These are phyloP conservation scores for Pterostichus madidus DNA, from an alignment of 2,888 invertebrate species.

Conservation along the genomic window DNA sequence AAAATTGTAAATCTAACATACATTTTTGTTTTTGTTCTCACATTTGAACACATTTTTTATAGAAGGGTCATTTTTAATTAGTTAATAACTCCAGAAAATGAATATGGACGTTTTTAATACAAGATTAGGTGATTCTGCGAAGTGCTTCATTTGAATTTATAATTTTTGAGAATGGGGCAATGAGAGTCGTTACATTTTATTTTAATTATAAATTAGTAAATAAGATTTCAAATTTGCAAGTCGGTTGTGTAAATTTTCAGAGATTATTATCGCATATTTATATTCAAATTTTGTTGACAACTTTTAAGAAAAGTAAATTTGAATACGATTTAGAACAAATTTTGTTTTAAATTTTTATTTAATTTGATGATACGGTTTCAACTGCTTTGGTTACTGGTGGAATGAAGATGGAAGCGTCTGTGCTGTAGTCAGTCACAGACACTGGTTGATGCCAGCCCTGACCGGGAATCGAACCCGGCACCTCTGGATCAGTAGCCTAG, in stretches of 20 bases:
- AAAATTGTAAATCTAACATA: neutral
- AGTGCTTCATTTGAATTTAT: slow-evolving; percentile 43
- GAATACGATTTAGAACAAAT: too few species aligned
- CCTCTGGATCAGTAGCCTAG: too few species aligned
- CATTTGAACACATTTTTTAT: neutral
- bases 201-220: slow-evolving; percentile 8
- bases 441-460: too few species aligned
- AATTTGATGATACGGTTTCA: too few species aligned
- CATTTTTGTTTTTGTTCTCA: neutral
- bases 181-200: neutral
- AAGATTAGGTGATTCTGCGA: neutral
- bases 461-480: too few species aligned
- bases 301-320: neutral
- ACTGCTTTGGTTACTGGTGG: too few species aligned
- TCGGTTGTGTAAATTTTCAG: neutral
- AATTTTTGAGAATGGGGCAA: neutral
- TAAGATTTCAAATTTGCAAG: slow-evolving; percentile 30
- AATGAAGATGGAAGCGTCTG: too few species aligned
- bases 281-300: slow-evolving; percentile 2
- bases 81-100: slow-evolving; percentile 22
- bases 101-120: neutral
- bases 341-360: too few species aligned
- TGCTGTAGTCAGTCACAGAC: too few species aligned
- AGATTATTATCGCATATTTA: neutral
- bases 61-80: neutral